phyloP scores from a whole-genome alignment of 2,797 vertebrate genomes.

The Sternarchorhynchus goeldii region DNA sequence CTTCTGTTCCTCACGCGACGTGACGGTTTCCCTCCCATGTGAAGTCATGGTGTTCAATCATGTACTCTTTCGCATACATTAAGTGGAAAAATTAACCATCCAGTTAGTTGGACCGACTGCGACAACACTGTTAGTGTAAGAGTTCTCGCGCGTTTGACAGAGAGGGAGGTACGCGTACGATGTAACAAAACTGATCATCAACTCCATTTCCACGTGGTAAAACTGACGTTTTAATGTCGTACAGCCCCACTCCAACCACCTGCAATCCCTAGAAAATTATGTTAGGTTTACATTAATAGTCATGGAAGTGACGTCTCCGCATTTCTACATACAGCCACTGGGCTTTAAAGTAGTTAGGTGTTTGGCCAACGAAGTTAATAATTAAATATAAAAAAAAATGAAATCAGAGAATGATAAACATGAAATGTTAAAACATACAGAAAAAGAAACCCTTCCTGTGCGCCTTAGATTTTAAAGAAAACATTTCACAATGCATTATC shows the following conservation, averaged over 20 bases:
- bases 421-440: too few relatives aligned
- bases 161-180: not conserved
- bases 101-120: not conserved
- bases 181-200: slow-evolving; percentile 5
- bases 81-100: not conserved
- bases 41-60: slow-evolving; percentile 11
- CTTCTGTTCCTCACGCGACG: slow-evolving; percentile 7
- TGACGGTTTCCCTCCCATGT: not conserved
- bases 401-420: too few relatives aligned
- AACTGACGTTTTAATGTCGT: not conserved
- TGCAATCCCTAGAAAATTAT: not conserved
- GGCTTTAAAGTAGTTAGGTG: not conserved
- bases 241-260: not conserved
- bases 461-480: too few relatives aligned
- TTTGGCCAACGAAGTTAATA: too few relatives aligned
- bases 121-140: not conserved
- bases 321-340: not conserved
- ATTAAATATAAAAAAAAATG: too few relatives aligned
- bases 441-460: too few relatives aligned
- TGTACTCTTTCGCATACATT: not conserved
- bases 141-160: not conserved
- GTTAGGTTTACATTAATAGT: not conserved
- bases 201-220: not conserved
- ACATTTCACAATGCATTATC: too few relatives aligned
- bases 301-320: not conserved